phyloP scores from a whole-genome alignment of 2,888 invertebrate genomes.

The Mayetiola destructor region DNA sequence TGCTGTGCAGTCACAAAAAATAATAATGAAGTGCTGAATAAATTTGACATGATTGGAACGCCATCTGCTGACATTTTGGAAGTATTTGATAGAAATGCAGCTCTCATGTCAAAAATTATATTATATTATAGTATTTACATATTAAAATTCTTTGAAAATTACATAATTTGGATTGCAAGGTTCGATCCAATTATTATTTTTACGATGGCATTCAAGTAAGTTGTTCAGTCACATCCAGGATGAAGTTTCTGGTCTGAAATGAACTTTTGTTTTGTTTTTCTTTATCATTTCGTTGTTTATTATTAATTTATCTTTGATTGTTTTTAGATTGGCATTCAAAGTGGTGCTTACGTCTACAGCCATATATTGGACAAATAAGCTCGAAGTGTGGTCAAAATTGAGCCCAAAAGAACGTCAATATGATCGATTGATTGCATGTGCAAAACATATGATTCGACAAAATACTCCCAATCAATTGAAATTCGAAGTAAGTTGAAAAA shows the following conservation, averaged over 20 bases:
- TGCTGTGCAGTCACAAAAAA: too few relatives aligned
- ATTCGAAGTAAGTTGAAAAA: neutral
- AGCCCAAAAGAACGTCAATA: neutral
- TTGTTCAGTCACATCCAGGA: too few relatives aligned
- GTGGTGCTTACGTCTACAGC: slow-evolving; percentile 5
- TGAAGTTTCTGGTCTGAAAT: too few relatives aligned
- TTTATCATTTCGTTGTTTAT: neutral
- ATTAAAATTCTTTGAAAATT: neutral
- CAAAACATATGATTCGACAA: neutral
- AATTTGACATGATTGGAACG: too few relatives aligned
- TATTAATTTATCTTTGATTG: neutral
- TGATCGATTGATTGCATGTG: neutral
- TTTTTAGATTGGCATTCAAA: neutral
- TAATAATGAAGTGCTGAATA: too few relatives aligned
- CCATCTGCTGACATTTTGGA: too few relatives aligned
- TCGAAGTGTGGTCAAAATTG: neutral
- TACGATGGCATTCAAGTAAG: neutral
- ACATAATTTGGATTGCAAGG: neutral
- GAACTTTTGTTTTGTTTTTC: neutral
- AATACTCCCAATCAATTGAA: neutral
- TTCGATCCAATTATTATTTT: neutral
- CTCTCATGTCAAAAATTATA: neutral
- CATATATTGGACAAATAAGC: slow-evolving; percentile 7
- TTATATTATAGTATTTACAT: too few relatives aligned
- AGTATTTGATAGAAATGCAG: neutral